Base-by-base conservation (phyloP, 2,113 vertebrate genomes). In the Triplophysa dalaica region DNA sequence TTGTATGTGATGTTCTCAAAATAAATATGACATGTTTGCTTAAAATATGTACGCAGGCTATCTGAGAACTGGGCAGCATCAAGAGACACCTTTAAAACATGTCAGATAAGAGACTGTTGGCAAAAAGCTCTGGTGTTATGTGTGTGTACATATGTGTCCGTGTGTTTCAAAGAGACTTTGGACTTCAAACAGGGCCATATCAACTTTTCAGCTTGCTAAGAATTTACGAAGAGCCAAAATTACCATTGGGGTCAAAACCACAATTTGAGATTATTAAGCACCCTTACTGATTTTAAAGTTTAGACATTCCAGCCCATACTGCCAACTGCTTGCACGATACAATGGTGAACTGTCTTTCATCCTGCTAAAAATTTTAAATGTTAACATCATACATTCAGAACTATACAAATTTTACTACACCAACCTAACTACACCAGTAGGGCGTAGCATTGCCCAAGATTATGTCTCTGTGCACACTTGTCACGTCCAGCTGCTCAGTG, bases 171-270 rank as follows among this genome's bases (percentile, higher is more conserved):
- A 66, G 17, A 63, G 43, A 9, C 33, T 67, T 33, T 21, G 29
- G 63, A 87, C 84, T 85, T 86, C 67, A 81, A 43, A 84, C 75
- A 81, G 83, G 58, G 69, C 77, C 80, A 82, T 12, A 72, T 77
- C 76, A 70, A 43, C 52, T 19, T 58, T 78, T 79, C 60, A 60
- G 74, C 61, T 81, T 76, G 45, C 85, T 85, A 88, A 87, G 50
- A 21, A 70, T 74, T 66, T 24, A 70, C 79, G 64, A 81, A 87
- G 74, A 82, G 85, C 76, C 82, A 86, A 68, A 81, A 88, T 81
- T 87, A 82, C 72, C 61, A 63, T 80, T 68, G 77, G 80, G 84
- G 48, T 52, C 43, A 87, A 85, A 85, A 62, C 33, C 82, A 52
- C 77, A 88, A 83, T 58, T 79, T 43, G 16, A 14, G 33, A 77